Percentiles rank a stretch among this genome's conserved stretches.
Evolutionary conservation across 2,113 vertebrate genomes (phyloP).

Genomic region (Corvus cornix): DNA sequence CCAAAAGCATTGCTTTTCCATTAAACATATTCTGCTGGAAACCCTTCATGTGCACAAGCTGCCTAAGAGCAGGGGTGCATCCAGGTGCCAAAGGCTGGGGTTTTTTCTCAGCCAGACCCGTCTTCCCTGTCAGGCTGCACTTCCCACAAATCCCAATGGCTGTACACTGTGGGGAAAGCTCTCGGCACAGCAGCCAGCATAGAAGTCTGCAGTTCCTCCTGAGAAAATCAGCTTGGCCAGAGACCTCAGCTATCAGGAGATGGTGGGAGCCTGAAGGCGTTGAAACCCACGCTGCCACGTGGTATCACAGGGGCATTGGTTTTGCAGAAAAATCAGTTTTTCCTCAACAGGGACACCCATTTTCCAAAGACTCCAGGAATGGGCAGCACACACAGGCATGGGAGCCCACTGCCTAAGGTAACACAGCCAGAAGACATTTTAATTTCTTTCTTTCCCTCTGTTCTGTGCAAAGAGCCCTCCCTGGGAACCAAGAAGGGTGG

Average conservation of each 20-base stretch:
- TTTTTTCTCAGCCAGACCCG: neutral
- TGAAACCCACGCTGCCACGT: neutral
- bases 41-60: neutral
- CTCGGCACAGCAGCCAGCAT: fast-evolving
- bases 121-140: neutral
- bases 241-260: neutral
- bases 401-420: neutral
- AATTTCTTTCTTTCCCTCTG: neutral
- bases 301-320: neutral
- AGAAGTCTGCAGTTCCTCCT: neutral
- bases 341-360: neutral
- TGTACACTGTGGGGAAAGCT: neutral
- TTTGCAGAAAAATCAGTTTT: neutral
- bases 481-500: neutral
- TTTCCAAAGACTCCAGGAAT: neutral
- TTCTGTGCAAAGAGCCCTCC: neutral
- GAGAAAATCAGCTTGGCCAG: neutral
- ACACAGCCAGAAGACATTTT: neutral
- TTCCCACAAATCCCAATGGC: neutral
- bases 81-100: neutral
- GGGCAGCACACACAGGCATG: neutral
- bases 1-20: neutral
- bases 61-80: neutral
- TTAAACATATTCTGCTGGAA: neutral
- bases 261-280: neutral